Evolutionary conservation across 2,888 invertebrate species (phyloP), one percentile per base, ranked within the genome.

Genomic region (Eulithis testata): DNA sequence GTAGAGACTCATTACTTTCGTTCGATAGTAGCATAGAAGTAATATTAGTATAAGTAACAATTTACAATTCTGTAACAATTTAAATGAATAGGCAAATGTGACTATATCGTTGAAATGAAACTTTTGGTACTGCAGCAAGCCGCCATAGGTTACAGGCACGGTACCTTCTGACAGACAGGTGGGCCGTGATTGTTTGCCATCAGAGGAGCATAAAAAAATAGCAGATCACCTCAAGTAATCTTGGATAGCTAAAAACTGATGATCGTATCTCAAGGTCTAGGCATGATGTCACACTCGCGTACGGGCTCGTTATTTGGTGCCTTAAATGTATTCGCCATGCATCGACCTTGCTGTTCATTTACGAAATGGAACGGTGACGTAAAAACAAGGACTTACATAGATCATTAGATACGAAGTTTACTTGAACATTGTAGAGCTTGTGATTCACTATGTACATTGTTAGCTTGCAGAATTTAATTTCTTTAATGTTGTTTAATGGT

Each of bases 221-320:
- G 57, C 50, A 63, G 61, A 65, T 50, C 21, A 52, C 50, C 51
- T 68, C 51, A 59, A 61, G 71, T 74, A 69, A 73, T 74, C 71
- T 75, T 69, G 65, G 67, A 52, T 63, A 60, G 58, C 66, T 66
- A 65, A 70, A 71, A 73, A 21, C 21, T 21, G 21, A 65, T 74
- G 72, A 76, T 76, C 72, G 65, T 70, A 69, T 76, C 72, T 79
- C 83, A 85, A 84, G 84, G 83, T 72, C 73, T 68, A 68, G 65
- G 60, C 73, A 78, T 85, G 84, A 86, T 86, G 82, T 86, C 84
- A 86, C 78, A 75, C 66, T 65, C 58, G 60, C 65, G 70, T 71
- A 78, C 73, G 72, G 74, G 75, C 73, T 75, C 72, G 66, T 76
- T 80, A 71, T 75, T 76, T 71, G 21, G 71, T 73, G 73, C 71